Conservation (phyloP, 2,888 invertebrate species). For the Dicyrtoma fusca region DNA sequence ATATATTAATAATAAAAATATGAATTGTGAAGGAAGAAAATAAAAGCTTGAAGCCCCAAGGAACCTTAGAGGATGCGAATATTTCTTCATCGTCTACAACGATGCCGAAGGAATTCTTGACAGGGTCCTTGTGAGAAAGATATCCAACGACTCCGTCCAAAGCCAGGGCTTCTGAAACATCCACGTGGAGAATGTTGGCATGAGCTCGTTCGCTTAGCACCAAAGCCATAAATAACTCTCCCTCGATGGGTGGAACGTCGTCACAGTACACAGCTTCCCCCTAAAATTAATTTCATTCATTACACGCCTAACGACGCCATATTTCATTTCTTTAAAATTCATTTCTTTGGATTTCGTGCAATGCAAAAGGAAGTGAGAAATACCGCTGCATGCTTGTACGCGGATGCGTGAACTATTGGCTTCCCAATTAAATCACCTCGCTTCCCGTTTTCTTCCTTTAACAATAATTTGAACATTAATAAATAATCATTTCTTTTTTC, state of each 20-base stretch:
- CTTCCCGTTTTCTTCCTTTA: conserved; percentile 47
- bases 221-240: conserved; percentile 69
- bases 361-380: no score
- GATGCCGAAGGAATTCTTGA: conserved; percentile 46
- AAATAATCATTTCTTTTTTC: no score
- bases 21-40: no score
- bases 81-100: conserved; percentile 53
- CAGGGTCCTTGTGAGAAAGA: conserved; percentile 70
- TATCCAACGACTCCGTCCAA: conserved; percentile 79
- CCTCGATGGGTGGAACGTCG: conserved; percentile 76
- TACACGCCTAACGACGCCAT: conserved; percentile 57
- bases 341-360: no score
- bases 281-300: not conserved
- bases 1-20: no score
- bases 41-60: not conserved
- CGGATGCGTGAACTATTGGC: conserved; percentile 79
- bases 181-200: conserved; percentile 76
- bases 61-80: conserved; percentile 50
- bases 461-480: conserved; percentile 62
- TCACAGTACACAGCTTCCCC: conserved; percentile 72
- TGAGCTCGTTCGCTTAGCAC: conserved; percentile 81
- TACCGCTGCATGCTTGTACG: conserved; percentile 80
- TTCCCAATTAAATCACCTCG: conserved; percentile 74
- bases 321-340: no score
- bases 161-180: conserved; percentile 72